Base-by-base conservation (phyloP, 2,888 invertebrate species). In the Hyposoter dolosus region DNA sequence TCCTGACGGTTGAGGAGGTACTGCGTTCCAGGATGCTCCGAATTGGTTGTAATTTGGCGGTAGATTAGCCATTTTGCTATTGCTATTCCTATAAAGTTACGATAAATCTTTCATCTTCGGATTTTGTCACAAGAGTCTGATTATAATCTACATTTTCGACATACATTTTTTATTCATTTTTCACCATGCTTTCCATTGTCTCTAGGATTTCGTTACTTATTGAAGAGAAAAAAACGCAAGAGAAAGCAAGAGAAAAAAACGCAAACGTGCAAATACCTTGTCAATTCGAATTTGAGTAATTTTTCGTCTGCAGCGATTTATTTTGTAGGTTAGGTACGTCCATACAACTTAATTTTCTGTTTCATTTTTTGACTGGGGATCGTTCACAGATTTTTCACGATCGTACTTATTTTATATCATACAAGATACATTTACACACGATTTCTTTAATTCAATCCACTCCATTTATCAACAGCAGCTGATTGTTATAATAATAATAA, bases 11-110 rank as follows among this genome's bases (percentile, higher is more conserved):
- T 90, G 89, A 35, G 85, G 75, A 45, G 88, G 75, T 9, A 78
- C 88, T 1, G 87, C 50, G 60, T 60, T 84, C 92, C 93, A 93
- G 69, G 88, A 87, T 35, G 88, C 90, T 4, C 86, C 69, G 17
- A 65, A 82, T 60, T 90, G 90, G 1, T 77, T 87, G n/a, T 78
- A 56, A 75, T 89, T 91, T 15, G 85, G 68, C 32, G 89, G 78
- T 69, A 85, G 84, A 85, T 90, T 89, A 35, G 90, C 85, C 92
- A 92, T 92, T 75, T 83, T 88, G 65, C 28, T 47, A 32, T 19
- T n/a, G n/a, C 32, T 47, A 71, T 28, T 60, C 15, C 60, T 60
- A 23, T 6, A 60, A 28, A 60, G 23, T 60, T 0, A 6, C 47
- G 23, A 17, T 3, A 65, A 40, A 5, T n/a, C 17, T 65, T 65